Conservation (phyloP, 2,113 vertebrate species). For the Romanogobio albipinnatus region DNA sequence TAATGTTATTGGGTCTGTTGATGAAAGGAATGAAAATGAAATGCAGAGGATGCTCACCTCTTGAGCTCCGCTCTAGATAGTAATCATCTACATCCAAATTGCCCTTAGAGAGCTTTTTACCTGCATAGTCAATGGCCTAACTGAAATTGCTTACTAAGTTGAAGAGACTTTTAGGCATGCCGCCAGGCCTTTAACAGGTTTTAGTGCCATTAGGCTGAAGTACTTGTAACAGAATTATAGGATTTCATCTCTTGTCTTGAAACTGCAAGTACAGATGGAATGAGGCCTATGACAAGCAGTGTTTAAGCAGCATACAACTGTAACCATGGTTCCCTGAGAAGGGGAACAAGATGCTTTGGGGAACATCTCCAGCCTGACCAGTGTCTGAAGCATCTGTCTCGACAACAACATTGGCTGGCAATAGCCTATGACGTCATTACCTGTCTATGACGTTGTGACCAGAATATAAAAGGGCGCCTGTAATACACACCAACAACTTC, state of each 20-base stretch:
- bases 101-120: slow-evolving; percentile 24
- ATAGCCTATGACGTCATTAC: too few relatives aligned
- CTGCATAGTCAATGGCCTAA: neutral
- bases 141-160: slow-evolving; percentile 22
- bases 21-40: slow-evolving; percentile 16
- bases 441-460: too few relatives aligned
- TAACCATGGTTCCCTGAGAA: too few relatives aligned
- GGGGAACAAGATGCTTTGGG: too few relatives aligned
- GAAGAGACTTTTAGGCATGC: slow-evolving; percentile 14
- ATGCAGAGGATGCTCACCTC: neutral
- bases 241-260: neutral
- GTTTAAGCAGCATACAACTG: neutral
- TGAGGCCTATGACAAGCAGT: neutral
- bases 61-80: neutral
- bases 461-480: too few relatives aligned
- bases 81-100: slow-evolving; percentile 21
- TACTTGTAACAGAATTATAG: neutral
- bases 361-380: too few relatives aligned
- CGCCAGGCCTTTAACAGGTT: slow-evolving; percentile 37
- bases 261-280: neutral
- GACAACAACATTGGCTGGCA: too few relatives aligned
- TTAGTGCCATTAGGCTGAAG: slow-evolving; percentile 50
- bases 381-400: too few relatives aligned
- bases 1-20: neutral
- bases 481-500: too few relatives aligned